These are phyloP conservation scores for Agonopterix arenella DNA, from an alignment of 2,888 invertebrate species.

Conservation along the genomic window DNA sequence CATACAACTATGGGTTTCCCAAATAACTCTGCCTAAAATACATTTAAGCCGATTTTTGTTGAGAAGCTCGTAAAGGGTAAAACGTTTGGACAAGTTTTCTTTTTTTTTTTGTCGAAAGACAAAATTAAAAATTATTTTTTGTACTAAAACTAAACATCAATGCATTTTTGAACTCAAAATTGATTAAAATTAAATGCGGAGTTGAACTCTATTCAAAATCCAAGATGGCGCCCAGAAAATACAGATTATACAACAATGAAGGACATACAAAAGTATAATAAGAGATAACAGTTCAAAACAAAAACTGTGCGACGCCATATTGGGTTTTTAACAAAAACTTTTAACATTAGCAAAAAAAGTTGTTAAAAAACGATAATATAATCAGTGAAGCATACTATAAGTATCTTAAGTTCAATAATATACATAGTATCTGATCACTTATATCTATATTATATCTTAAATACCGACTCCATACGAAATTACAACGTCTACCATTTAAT, in stretches of 20 bases:
- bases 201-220: slow-evolving; percentile 10
- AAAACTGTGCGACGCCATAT: slow-evolving; percentile 8
- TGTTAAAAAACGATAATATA: slow-evolving; percentile 7
- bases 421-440: slow-evolving; percentile 57
- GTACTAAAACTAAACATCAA: slow-evolving; percentile 34
- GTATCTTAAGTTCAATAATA: slow-evolving; percentile 40
- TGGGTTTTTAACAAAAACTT: slow-evolving; percentile 5
- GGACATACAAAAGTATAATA: not conserved
- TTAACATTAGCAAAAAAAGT: slow-evolving; percentile 5
- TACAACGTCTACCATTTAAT: slow-evolving; percentile 62
- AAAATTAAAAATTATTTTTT: slow-evolving; percentile 32
- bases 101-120: slow-evolving; percentile 13
- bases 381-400: slow-evolving; percentile 35
- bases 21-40: slow-evolving; percentile 73
- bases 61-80: slow-evolving; percentile 66
- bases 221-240: slow-evolving; percentile 23
- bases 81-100: slow-evolving; percentile 29
- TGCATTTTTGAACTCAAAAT: slow-evolving; percentile 31
- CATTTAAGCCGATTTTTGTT: slow-evolving; percentile 66
- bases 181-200: slow-evolving; percentile 26
- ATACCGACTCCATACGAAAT: slow-evolving; percentile 60
- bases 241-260: slow-evolving; percentile 2
- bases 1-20: slow-evolving; percentile 59
- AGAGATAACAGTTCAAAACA: not conserved
- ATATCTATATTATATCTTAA: slow-evolving; percentile 38